Conservation (phyloP, 2,797 vertebrate genomes). For the Buphagus erythrorhynchus region DNA sequence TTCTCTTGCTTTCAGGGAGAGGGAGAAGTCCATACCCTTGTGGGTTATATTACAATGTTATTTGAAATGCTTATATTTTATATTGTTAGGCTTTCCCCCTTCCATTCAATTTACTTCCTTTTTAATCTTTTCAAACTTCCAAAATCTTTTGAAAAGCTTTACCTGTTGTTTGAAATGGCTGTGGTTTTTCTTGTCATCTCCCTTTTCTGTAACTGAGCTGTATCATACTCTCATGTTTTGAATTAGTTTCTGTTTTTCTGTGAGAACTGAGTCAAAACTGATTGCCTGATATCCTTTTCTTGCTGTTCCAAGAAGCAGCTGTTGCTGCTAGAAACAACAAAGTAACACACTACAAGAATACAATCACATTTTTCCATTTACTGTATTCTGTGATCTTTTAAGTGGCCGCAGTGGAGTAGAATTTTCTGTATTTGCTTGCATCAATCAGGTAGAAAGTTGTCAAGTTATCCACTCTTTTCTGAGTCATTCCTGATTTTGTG, state of each 20-base stretch:
- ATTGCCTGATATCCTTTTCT: not conserved
- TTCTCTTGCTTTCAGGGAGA: not conserved
- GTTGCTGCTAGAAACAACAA: slow-evolving; percentile 7
- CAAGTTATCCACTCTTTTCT: not conserved
- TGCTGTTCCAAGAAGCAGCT: not conserved
- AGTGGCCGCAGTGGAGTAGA: not conserved
- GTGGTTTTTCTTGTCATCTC: not conserved
- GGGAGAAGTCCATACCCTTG: not conserved
- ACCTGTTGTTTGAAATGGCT: not conserved
- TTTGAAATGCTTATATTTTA: not conserved
- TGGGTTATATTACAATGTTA: not conserved
- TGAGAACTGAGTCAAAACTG: slow-evolving; percentile 14
- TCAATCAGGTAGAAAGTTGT: not conserved
- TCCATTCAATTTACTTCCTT: not conserved
- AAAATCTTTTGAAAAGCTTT: not conserved
- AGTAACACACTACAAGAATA: not conserved
- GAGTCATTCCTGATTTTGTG: not conserved
- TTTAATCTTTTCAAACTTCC: not conserved
- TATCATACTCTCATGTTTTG: not conserved
- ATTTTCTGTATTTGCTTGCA: not conserved
- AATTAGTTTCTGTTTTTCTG: not conserved
- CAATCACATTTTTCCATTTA: not conserved
- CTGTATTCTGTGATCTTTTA: not conserved
- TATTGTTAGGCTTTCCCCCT: not conserved
- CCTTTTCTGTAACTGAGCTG: not conserved